Evolutionary conservation across 1,140 invertebrate species (phyloP), one percentile per base, ranked within the genome.

Genomic region (Physella acuta): DNA sequence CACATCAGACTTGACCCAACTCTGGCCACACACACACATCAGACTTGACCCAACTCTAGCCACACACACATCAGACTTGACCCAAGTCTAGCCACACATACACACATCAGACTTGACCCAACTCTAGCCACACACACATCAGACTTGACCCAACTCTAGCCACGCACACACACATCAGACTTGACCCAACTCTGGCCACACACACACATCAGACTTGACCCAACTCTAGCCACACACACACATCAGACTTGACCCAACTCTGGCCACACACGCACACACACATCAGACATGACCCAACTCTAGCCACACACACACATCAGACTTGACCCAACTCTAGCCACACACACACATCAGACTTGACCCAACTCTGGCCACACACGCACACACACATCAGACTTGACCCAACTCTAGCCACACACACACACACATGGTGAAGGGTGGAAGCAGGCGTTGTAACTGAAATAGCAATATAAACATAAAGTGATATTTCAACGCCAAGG

Each of bases 271-370:
- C n/a, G n/a, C n/a, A n/a, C n/a, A n/a, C n/a, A n/a, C 33, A 34
- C 33, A 4, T 60, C 5, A 60, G 24, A 8, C 8, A 11, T 11
- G 8, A 20, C 8, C 8, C 20, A 11, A 4, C 33, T 28, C 33
- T 11, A 31, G 24, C 11, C 74, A 30, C 71, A 79, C 0, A 37
- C 33, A 26, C 8, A 17, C 33, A 44, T 8, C 17, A 3, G 37
- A 55, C 28, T 24, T 17, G 14, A 14, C 49, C 24, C 1, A 8
- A 8, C 3, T 55, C 26, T 26, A 20, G 61, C 14, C 14, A 30
- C 28, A 20, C 8, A 11, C 30, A 30, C 58, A n/a, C 5, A 30
- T 8, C 16, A 31, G 58, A n/a, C 33, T 34, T 34, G 4, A 11
- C 33, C 33, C 3, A 14, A 31, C 14, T 20, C 33, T 24, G 17